Evolutionary conservation across 2,888 invertebrate genomes (phyloP), one percentile per base, ranked within the genome.

Genomic region (Plusia festucae): DNA sequence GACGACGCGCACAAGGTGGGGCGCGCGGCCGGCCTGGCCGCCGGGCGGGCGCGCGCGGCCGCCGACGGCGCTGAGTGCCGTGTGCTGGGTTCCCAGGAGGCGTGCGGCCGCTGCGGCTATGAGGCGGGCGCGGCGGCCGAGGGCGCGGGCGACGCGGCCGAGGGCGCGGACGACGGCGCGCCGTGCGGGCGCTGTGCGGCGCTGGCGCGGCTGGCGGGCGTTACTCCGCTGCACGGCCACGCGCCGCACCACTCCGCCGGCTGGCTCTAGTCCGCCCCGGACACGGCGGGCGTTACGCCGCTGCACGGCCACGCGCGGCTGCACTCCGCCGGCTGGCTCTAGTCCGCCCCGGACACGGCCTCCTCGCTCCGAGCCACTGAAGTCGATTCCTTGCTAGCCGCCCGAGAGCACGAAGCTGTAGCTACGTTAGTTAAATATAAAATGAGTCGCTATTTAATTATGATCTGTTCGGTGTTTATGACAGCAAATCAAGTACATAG

Each of bases 141-240:
- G n/a, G n/a, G 57, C 57, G 57, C 30, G 16, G 63, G 22, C 55
- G 68, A 22, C 62, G 71, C 51, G 27, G 57, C 18, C 52, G 73
- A 60, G 61, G 70, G 54, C 32, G 71, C 49, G 67, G 73, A 61
- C 53, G 79, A 54, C 34, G 71, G 72, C 52, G 72, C 74, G 69
- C 69, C 85, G 77, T 91, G 92, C 90, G 96, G 96, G 67, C 96
- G 96, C 75, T 95, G 96, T 83, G 95, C 95, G 80, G 95, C 96
- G 83, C 91, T 96, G 82, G 96, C 96, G 77, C 96, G 96, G 87
- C 94, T 97, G 82, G 96, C 97, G 16, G 97, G 97, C 74, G 96
- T 97, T 73, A 97, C 97, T 86, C 97, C 97, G 79, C 95, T 97
- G 82, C 96, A 97, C 90, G 97, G 97, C 1, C 97, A 97, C 91